phyloP scores from a whole-genome alignment of 2,797 vertebrate genomes.

The Diglossa cyanea region DNA sequence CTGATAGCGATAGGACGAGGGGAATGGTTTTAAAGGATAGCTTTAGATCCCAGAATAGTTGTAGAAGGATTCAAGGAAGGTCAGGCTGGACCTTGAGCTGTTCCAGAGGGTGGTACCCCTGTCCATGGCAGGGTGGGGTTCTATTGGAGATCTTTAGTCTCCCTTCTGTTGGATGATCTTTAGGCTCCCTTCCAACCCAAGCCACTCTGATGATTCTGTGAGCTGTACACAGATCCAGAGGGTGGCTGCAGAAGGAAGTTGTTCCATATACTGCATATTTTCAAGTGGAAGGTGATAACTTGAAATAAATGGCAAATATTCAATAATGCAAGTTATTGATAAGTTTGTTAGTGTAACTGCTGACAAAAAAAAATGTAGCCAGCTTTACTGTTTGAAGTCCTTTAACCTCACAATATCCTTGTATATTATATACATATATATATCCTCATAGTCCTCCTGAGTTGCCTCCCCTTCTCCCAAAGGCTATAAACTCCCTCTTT shows the following conservation, averaged over 20 bases:
- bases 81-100: neutral
- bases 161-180: no score
- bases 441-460: neutral
- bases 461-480: neutral
- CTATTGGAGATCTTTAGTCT: neutral
- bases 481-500: neutral
- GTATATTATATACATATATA: no score
- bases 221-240: rapidly evolving
- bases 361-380: neutral
- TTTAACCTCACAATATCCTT: neutral
- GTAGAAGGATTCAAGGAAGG: neutral
- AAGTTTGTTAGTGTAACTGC: neutral
- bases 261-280: neutral
- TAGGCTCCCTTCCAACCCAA: neutral
- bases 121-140: neutral
- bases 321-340: neutral
- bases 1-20: neutral
- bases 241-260: neutral
- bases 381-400: neutral
- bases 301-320: neutral
- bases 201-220: no score
- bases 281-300: neutral
- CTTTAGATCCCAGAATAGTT: neutral
- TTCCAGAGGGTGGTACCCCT: neutral
- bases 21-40: neutral